A percentile compares a stretch with the other conserved stretches of the same genome.
These are phyloP conservation scores for Sipha flava DNA, from an alignment of 1,140 invertebrate species.

Conservation along the genomic window DNA sequence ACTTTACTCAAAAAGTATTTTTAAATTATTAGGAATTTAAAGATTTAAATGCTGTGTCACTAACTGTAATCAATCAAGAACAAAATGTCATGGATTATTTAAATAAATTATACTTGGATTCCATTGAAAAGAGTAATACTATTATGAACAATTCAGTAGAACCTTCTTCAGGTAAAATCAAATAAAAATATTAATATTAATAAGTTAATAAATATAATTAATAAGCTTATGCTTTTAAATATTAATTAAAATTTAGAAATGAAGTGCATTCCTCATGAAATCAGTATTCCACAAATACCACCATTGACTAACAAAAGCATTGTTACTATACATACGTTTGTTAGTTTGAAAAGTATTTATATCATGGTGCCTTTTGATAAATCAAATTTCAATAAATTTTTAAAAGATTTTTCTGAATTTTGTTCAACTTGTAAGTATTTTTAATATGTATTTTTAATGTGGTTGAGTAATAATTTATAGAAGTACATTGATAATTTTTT, in stretches of 20 bases:
- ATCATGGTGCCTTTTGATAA: neutral
- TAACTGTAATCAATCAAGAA: neutral
- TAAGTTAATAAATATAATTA: neutral
- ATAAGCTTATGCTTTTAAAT: neutral
- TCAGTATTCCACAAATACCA: neutral
- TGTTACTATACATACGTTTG: neutral
- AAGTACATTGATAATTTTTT: neutral
- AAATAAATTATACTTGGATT: neutral
- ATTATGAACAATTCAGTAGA: neutral
- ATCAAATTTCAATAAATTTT: neutral
- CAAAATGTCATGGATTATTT: neutral
- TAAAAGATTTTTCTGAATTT: neutral
- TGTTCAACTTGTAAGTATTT: slow-evolving; percentile 12
- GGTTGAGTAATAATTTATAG: too few species aligned
- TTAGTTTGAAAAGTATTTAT: neutral
- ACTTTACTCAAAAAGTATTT: neutral
- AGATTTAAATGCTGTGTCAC: neutral
- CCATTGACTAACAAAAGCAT: slow-evolving; percentile 1
- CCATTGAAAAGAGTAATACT: neutral
- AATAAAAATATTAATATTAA: neutral
- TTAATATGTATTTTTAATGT: neutral
- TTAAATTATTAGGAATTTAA: neutral
- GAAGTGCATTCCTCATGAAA: neutral
- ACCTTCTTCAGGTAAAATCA: neutral
- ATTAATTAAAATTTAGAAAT: neutral